These are phyloP conservation scores for Andrena flavipes DNA, from an alignment of 2,888 invertebrate genomes.

Conservation along the genomic window DNA sequence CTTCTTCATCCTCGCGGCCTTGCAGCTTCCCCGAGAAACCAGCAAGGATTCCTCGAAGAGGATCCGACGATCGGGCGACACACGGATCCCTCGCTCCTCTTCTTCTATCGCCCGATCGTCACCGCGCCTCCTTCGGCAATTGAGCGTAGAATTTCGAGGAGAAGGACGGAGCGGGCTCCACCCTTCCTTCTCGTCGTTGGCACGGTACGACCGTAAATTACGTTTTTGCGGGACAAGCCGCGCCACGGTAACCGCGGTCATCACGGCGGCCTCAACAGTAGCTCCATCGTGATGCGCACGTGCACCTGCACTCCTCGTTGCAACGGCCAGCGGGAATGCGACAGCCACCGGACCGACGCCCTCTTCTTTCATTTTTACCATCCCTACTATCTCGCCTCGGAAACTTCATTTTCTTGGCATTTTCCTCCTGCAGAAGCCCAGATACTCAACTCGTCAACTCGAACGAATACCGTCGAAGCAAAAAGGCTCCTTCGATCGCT, in stretches of 20 bases:
- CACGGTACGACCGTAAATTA: conserved; percentile 76
- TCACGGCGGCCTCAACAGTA: conserved; percentile 40
- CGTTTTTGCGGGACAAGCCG: conserved; percentile 75
- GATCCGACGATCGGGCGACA: conserved; percentile 18
- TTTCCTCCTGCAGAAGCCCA: no score
- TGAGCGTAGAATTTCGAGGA: conserved; percentile 57
- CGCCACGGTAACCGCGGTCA: conserved; percentile 57
- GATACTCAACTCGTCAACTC: no score
- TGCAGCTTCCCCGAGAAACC: conserved; percentile 16
- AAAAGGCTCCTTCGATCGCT: no score
- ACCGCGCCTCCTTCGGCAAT: conserved; percentile 25
- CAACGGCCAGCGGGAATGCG: conserved; percentile 61
- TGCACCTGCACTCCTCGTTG: conserved; percentile 60
- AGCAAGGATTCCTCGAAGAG: conserved; percentile 32
- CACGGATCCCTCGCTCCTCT: background rate
- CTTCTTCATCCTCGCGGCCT: background rate
- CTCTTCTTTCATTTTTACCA: conserved; percentile 25
- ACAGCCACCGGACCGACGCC: conserved; percentile 62
- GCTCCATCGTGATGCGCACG: conserved; percentile 55
- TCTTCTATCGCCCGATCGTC: conserved; percentile 9
- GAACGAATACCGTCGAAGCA: no score
- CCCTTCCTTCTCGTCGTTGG: conserved; percentile 19
- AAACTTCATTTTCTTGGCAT: no score
- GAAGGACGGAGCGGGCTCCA: conserved; percentile 11
- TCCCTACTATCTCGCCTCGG: no score